These are phyloP conservation scores for Sesia apiformis DNA, from an alignment of 2,888 invertebrate species.

Conservation along the genomic window DNA sequence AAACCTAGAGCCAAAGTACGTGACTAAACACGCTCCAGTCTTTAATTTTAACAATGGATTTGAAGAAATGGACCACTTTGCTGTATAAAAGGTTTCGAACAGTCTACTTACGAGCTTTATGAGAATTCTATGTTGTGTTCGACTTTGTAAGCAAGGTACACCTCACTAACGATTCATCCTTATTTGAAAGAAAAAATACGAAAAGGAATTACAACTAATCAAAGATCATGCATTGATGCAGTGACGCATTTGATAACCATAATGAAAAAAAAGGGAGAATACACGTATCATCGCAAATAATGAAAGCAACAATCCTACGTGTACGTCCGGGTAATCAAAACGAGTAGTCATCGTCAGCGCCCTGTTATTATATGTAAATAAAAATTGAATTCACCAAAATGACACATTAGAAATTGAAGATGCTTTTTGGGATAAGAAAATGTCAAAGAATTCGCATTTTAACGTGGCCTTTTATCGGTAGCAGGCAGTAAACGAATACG, in stretches of 20 bases:
- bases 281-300: constrained; percentile 67
- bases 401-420: constrained; percentile 22
- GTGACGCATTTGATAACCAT: constrained; percentile 23
- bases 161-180: no score
- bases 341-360: constrained; percentile 35
- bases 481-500: constrained; percentile 45
- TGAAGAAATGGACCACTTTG: constrained; percentile 34
- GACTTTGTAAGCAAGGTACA: no score
- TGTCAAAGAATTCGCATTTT: constrained; percentile 55
- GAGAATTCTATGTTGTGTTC: no score
- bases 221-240: neutral
- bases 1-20: constrained; percentile 32
- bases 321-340: constrained; percentile 27
- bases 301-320: constrained; percentile 31
- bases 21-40: constrained; percentile 43
- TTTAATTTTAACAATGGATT: constrained; percentile 48
- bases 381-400: constrained; percentile 30
- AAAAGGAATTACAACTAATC: no score
- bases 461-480: constrained; percentile 49
- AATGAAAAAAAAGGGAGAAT: constrained; percentile 44
- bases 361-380: constrained; percentile 53
- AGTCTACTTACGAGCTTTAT: no score
- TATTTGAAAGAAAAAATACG: no score
- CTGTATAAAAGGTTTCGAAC: no score
- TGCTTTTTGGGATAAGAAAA: constrained; percentile 18